Percentiles rank a stretch among this genome's conserved stretches.
Conservation (phyloP, 2,113 vertebrate species). For the Bubalus kerabau region DNA sequence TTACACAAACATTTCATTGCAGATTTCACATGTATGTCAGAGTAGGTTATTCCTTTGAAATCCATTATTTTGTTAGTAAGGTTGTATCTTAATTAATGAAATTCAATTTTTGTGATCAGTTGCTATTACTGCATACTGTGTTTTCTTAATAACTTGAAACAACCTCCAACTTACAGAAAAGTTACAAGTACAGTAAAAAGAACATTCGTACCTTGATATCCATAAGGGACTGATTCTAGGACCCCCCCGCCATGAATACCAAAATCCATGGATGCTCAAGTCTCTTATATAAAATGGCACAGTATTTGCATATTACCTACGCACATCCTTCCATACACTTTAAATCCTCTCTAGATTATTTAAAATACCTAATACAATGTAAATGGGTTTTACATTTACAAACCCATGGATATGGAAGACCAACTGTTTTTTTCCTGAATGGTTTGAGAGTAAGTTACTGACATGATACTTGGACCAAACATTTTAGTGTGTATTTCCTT, state of each 20-base stretch:
- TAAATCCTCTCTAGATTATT: not conserved
- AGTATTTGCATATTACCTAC: not conserved
- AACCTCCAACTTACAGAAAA: not conserved
- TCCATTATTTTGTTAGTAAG: constrained; percentile 6
- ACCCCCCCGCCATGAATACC: not conserved
- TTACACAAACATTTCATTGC: not conserved
- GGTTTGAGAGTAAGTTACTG: not conserved
- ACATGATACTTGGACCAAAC: not conserved
- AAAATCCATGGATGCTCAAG: not conserved
- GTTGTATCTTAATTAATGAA: not conserved
- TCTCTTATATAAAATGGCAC: not conserved
- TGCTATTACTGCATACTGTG: not conserved
- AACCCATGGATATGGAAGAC: not conserved
- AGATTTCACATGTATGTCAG: not conserved
- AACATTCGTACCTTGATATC: not conserved
- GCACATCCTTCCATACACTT: not conserved
- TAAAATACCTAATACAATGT: not conserved
- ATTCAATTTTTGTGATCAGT: not conserved
- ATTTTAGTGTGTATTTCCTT: not conserved
- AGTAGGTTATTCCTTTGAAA: not conserved
- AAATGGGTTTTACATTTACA: not conserved
- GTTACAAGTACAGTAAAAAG: not conserved
- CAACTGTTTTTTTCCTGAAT: not conserved
- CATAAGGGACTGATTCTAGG: not conserved
- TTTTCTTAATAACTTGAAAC: not conserved